These are phyloP conservation scores for Melinaea menophilus DNA, from an alignment of 2,888 invertebrate genomes.

Conservation along the genomic window DNA sequence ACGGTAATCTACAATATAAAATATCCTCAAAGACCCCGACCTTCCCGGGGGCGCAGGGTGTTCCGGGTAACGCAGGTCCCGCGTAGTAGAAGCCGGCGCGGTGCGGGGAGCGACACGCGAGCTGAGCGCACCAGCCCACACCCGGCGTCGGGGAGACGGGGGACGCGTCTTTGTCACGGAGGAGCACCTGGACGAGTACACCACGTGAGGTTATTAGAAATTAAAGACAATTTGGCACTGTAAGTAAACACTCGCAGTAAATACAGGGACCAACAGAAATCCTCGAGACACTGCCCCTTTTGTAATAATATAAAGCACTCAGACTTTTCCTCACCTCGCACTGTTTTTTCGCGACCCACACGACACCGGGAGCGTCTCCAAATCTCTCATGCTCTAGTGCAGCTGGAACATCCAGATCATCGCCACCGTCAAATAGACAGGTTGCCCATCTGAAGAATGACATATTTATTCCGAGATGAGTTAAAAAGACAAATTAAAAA, in stretches of 20 bases:
- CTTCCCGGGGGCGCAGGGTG: constrained; percentile 81
- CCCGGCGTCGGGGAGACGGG: constrained; percentile 73
- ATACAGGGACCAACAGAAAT: too few species aligned
- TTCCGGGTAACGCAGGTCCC: constrained; percentile 90
- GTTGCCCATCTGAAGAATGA: constrained; percentile 76
- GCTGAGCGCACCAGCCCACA: constrained; percentile 77
- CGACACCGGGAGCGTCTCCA: constrained; percentile 81
- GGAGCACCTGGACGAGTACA: constrained; percentile 55
- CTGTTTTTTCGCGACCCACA: constrained; percentile 85
- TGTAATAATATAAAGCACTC: not conserved
- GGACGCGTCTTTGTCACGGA: constrained; percentile 83
- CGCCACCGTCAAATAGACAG: constrained; percentile 80
- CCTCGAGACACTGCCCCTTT: too few species aligned
- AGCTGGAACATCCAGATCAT: constrained; percentile 57
- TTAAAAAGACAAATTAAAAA: too few species aligned
- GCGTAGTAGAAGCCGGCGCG: constrained; percentile 85
- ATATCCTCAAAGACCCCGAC: constrained; percentile 38
- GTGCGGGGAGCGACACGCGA: constrained; percentile 85
- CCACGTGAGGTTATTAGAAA: not conserved
- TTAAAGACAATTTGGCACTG: too few species aligned
- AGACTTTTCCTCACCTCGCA: constrained; percentile 75
- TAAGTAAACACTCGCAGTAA: too few species aligned
- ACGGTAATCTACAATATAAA: not conserved
- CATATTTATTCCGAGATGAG: not conserved
- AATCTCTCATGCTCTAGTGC: constrained; percentile 80